Evolutionary conservation across 2,113 vertebrate genomes (phyloP), one percentile per base, ranked within the genome.

Genomic region (Mohoua ochrocephala): DNA sequence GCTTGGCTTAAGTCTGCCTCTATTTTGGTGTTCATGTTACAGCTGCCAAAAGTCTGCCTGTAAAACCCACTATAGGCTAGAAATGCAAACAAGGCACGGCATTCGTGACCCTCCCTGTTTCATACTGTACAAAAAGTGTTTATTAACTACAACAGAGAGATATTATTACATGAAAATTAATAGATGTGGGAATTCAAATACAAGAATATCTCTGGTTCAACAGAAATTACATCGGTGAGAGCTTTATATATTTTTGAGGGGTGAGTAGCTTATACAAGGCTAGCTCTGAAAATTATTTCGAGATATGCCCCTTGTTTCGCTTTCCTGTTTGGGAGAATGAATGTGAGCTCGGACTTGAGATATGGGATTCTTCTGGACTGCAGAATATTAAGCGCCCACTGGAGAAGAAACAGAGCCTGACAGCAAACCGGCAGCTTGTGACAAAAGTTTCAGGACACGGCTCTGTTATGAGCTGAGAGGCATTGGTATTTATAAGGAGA

Each of bases 1-100:
- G 35, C 90, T 96, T 91, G 93, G 71, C 76, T 97, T 91, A 76
- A 81, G 35, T 24, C 68, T 42, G 17, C 77, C 83, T 95, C 84
- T 88, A 31, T 67, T 85, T 74, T 60, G 77, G 60, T 78, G 67
- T 59, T 64, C 41, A 1, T 8, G 15, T 82, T 50, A 71, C 79
- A 92, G 92, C 64, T 91, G 83, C 73, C 83, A 94, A 87, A 87
- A 75, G 56, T 41, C 28, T 59, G 39, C 44, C 54, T 71, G n/a
- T 53, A 67, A 92, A 77, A 67, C n/a, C 33, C 76, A 57, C 67
- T 60, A 24, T 26, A 80, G 0, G 0, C 31, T 68, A 89, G 60
- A 86, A 88, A 69, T 15, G 47, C 68, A 91, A 88, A 80, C 82
- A 67, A 47, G 54, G 26, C 35, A 57, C 68, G 20, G 19, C 65